These are phyloP conservation scores for Carapus acus DNA, from an alignment of 2,797 vertebrate genomes.

Conservation along the genomic window DNA sequence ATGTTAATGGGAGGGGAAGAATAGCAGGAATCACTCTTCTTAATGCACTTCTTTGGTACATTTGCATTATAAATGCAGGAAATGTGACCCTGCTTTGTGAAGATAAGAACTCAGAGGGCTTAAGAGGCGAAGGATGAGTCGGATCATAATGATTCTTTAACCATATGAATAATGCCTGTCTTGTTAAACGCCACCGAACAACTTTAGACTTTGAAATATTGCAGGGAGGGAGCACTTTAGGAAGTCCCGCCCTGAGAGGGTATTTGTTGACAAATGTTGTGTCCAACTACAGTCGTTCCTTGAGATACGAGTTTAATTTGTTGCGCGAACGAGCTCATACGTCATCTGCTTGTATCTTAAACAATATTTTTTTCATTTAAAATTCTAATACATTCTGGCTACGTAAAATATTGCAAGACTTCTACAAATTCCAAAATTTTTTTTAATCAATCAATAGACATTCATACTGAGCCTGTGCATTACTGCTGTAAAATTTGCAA, in stretches of 20 bases:
- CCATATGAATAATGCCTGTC: conserved; percentile 56
- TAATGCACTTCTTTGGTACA: conserved; percentile 70
- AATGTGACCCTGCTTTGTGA: conserved; percentile 51
- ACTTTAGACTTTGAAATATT: conserved; percentile 17
- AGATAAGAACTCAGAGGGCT: conserved; percentile 37
- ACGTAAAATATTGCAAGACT: no score
- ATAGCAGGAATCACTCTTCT: conserved; percentile 55
- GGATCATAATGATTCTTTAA: conserved; percentile 35
- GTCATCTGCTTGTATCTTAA: no score
- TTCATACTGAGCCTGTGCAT: no score
- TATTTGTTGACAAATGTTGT: conserved; percentile 33
- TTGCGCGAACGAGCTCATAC: no score
- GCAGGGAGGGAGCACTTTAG: conserved; percentile 15
- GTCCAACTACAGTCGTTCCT: no score
- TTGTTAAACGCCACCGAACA: conserved; percentile 18
- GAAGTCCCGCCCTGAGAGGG: conserved; percentile 19
- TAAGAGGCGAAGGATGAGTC: conserved; percentile 14
- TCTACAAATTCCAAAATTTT: no score
- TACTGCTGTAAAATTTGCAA: no score
- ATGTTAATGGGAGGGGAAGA: conserved; percentile 51
- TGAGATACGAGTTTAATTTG: no score
- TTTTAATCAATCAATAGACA: no score
- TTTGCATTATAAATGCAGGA: conserved; percentile 70
- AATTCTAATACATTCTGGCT: no score
- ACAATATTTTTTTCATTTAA: no score